Percentiles rank a stretch among this genome's conserved stretches.
Evolutionary conservation across 2,888 invertebrate species (phyloP).

Genomic region (Helleia helle): DNA sequence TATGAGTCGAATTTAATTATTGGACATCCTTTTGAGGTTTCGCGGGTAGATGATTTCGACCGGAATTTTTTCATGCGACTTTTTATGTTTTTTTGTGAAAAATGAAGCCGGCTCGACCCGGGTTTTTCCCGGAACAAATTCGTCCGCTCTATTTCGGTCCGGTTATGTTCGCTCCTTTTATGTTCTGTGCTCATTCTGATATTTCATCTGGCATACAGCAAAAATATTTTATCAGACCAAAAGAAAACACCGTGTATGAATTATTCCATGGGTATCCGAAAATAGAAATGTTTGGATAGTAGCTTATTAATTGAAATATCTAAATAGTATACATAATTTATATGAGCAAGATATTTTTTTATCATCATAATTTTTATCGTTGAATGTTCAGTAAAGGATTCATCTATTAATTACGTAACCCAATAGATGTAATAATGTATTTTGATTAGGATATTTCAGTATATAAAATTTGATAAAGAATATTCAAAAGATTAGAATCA

Average conservation of each 20-base stretch:
- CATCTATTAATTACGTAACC: no score
- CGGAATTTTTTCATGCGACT: constrained; percentile 9
- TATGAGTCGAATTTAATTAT: constrained; percentile 27
- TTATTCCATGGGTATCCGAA: neutral
- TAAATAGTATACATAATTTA: no score
- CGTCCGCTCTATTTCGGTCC: constrained; percentile 10
- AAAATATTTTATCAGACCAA: constrained; percentile 1
- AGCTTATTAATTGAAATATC: no score
- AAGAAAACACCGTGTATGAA: neutral
- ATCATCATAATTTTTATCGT: no score
- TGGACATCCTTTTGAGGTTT: constrained; percentile 22
- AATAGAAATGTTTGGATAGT: no score
- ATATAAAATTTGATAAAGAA: no score
- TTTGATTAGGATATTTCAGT: no score
- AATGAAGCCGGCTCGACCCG: constrained; percentile 5
- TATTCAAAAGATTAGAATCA: neutral
- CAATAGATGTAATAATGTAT: no score
- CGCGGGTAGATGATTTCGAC: constrained; percentile 19
- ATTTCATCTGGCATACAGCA: neutral
- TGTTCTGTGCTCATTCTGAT: constrained; percentile 11
- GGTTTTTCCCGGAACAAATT: constrained; percentile 11
- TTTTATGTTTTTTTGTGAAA: constrained; percentile 13
- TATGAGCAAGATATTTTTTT: no score
- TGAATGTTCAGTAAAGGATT: no score
- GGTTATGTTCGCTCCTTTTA: constrained; percentile 9